Conservation (phyloP, 2,888 invertebrate species). For the Trachelus stipa region DNA sequence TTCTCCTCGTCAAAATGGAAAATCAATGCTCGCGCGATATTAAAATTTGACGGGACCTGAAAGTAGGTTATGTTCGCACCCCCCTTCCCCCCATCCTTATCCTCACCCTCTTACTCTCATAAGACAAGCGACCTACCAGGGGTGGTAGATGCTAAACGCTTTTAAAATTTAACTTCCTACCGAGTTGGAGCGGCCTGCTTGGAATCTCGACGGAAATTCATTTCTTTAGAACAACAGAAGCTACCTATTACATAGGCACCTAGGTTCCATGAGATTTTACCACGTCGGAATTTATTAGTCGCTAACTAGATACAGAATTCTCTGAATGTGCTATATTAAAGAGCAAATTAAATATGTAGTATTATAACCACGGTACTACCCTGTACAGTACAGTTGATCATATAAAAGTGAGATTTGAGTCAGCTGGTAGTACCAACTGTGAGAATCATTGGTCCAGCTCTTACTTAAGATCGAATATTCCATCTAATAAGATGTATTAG, state of each 20-base stretch:
- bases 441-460: constrained; percentile 9
- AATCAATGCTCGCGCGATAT: constrained; percentile 49
- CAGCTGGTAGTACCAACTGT: constrained; percentile 20
- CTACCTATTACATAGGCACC: too few relatives aligned
- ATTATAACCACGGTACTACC: background rate
- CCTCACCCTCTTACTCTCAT: constrained; percentile 17
- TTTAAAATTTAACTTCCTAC: constrained; percentile 49
- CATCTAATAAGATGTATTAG: constrained; percentile 41
- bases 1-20: constrained; percentile 40
- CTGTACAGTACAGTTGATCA: background rate
- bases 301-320: background rate
- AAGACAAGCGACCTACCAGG: constrained; percentile 37
- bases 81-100: constrained; percentile 6
- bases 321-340: too few relatives aligned
- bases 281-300: background rate
- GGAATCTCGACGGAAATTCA: constrained; percentile 40
- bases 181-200: constrained; percentile 18
- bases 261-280: background rate
- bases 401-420: background rate
- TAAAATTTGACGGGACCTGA: constrained; percentile 46
- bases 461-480: constrained; percentile 28
- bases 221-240: constrained; percentile 9
- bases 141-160: constrained; percentile 45
- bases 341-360: too few relatives aligned
- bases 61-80: constrained; percentile 43